These are phyloP conservation scores for Hymenochirus boettgeri DNA, from an alignment of 2,113 vertebrate species.

Conservation along the genomic window DNA sequence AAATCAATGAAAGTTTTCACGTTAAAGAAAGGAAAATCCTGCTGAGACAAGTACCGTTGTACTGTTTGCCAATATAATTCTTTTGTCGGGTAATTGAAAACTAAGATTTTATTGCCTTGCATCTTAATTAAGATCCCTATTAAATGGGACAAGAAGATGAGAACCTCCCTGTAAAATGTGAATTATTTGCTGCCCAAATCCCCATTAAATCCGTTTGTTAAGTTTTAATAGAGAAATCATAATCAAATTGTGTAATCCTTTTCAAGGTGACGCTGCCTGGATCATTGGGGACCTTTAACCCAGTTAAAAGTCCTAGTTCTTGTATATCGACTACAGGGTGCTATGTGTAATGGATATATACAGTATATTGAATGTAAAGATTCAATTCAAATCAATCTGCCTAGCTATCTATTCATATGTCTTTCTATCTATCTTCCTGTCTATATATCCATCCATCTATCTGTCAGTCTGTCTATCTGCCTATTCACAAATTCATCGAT, in stretches of 20 bases:
- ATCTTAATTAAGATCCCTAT: conserved; percentile 32
- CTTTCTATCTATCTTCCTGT: no score
- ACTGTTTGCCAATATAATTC: conserved; percentile 21
- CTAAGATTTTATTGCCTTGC: conserved; percentile 24
- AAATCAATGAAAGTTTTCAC: not conserved
- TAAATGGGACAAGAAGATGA: conserved; percentile 5
- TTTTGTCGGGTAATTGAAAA: conserved; percentile 32
- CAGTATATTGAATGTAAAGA: no score
- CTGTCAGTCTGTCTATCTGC: no score
- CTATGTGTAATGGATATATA: no score
- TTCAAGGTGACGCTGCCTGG: not conserved
- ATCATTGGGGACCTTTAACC: not conserved
- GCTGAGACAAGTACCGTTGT: not conserved
- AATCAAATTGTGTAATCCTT: not conserved
- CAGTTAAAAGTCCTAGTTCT: no score
- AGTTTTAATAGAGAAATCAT: not conserved
- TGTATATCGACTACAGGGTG: no score
- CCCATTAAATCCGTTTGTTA: conserved; percentile 25
- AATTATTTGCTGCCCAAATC: conserved; percentile 27
- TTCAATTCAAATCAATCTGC: no score
- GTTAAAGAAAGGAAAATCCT: not conserved
- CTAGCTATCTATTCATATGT: no score
- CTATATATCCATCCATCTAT: no score
- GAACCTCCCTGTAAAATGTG: conserved; percentile 30
- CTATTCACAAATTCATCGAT: no score